Base-by-base conservation (phyloP, 2,113 vertebrate species). In the Lutjanus erythropterus region DNA sequence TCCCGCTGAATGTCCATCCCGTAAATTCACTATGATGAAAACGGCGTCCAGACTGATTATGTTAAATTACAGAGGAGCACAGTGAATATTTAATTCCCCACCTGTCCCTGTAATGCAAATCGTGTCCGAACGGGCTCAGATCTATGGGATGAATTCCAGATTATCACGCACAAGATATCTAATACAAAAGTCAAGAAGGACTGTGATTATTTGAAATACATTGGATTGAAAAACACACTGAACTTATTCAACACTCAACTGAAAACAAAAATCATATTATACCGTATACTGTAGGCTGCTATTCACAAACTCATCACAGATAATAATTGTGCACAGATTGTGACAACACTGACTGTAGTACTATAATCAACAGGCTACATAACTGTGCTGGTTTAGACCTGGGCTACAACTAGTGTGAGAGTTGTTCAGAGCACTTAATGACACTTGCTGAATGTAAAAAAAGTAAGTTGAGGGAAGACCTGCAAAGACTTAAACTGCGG, bases 371-470 rank as follows among this genome's bases (percentile, higher is more conserved):
- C 56, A 42, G 67, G 81, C 85, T 88, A 89, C 89, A 77, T 68
- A 76, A 23, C 62, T 77, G 56, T 77, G 88, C 84, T 90, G 86
- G 86, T 87, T 75, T 47, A 47, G 50, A 83, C 60, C 69, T 72
- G 74, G 62, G 37, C 66, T 75, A 50, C 61, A 53, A 75, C 59
- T 37, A 39, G 16, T 47, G 47, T 25, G 42, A 23, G 35, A 80
- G 67, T 35, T 61, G 60, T 86, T 87, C 53, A 67, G 78, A 61
- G 78, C 80, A 84, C 67, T 83, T 88, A 49, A 78, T 73, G 60
- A 86, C 69, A 85, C 65, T 79, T 75, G 53, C 71, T 71, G 71
- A 86, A 78, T 31, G 47, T 68, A 47, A 52, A 67, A 58, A 59
- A 75, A 27, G 67, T 31, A 19, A 50, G 61, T 71, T 1, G 11